These are phyloP conservation scores for Syngnathus floridae DNA, from an alignment of 2,113 vertebrate species.

Conservation along the genomic window DNA sequence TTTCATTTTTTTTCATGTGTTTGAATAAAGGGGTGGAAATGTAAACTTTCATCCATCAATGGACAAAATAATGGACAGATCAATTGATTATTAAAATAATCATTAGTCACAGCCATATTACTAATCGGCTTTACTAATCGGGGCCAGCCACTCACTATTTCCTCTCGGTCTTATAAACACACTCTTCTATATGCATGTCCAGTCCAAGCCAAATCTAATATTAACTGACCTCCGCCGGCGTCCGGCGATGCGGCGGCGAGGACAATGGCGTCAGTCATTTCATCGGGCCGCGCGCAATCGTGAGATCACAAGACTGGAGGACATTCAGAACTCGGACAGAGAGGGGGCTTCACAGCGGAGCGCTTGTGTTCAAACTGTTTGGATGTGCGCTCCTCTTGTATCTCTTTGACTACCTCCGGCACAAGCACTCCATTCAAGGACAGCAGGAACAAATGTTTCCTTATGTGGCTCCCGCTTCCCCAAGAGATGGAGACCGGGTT, in stretches of 20 bases:
- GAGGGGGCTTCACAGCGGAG: constrained; percentile 66
- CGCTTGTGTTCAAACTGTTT: constrained; percentile 70
- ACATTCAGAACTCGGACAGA: constrained; percentile 57
- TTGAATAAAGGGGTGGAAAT: no score
- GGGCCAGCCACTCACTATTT: no score
- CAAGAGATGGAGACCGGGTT: constrained; percentile 41
- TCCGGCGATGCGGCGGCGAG: constrained; percentile 33
- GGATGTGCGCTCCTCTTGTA: constrained; percentile 73
- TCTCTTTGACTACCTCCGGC: constrained; percentile 74
- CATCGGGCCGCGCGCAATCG: constrained; percentile 43
- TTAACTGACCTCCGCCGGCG: constrained; percentile 36
- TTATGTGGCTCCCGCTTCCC: constrained; percentile 76
- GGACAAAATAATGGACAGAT: no score
- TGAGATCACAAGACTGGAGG: constrained; percentile 54
- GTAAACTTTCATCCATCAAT: no score
- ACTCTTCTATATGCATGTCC: neutral
- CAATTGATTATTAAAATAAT: no score
- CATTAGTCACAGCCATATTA: no score
- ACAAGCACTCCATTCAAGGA: constrained; percentile 88
- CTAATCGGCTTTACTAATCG: no score
- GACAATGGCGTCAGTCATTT: constrained; percentile 67
- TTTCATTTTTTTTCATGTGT: no score
- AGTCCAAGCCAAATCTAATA: constrained; percentile 36
- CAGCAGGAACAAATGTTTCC: constrained; percentile 85
- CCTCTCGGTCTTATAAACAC: neutral